Conservation (phyloP, 2,888 invertebrate species). For the Coremacera marginata region DNA sequence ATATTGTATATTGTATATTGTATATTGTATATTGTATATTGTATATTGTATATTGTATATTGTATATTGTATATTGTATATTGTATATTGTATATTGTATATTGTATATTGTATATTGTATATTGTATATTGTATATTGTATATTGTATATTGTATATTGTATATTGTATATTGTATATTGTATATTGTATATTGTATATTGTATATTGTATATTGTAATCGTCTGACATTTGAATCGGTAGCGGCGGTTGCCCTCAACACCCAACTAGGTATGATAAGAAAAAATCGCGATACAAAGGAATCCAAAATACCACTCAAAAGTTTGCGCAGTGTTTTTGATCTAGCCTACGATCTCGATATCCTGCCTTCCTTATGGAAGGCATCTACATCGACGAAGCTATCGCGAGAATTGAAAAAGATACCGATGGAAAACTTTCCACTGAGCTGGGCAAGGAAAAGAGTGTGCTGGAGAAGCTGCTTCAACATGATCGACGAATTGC, state of each 20-base stretch:
- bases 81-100: no score
- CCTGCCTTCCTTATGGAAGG: conserved; percentile 56
- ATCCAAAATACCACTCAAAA: conserved; percentile 48
- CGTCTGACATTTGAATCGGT: conserved; percentile 73
- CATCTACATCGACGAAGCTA: conserved; percentile 62
- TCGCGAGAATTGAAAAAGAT: conserved; percentile 55
- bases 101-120: no score
- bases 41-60: no score
- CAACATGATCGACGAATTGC: conserved; percentile 73
- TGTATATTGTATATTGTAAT: no score
- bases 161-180: no score
- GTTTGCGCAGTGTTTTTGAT: conserved; percentile 47
- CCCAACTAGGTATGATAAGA: conserved; percentile 53
- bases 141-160: no score
- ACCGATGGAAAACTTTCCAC: conserved; percentile 55
- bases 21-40: no score
- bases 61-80: no score
- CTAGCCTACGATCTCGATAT: conserved; percentile 53
- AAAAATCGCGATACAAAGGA: conserved; percentile 42
- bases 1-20: no score
- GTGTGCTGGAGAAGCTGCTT: conserved; percentile 76
- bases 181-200: no score
- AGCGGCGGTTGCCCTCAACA: conserved; percentile 63
- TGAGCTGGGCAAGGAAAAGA: conserved; percentile 59
- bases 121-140: no score